Evolutionary conservation across 2,113 vertebrate genomes (phyloP), one percentile per base, ranked within the genome.

Genomic region (Anseranas semipalmata): DNA sequence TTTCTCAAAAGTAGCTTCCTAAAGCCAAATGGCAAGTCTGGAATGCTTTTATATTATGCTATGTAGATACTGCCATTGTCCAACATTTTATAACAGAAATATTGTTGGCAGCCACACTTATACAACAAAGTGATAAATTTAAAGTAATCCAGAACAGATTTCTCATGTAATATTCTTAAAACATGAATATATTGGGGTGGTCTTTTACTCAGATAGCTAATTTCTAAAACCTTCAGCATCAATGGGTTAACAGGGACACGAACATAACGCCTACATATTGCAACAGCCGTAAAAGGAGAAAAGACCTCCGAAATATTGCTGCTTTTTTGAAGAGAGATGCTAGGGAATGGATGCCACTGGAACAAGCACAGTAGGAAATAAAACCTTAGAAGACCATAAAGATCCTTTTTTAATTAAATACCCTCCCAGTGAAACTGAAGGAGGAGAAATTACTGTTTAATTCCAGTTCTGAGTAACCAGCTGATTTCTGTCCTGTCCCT

Each of bases 131-230:
- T 41, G 21, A 74, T 65, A 92, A 37, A 76, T 84, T 68, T 67
- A 13, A 92, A 87, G 79, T 41, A 52, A 60, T 78, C 89, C 37
- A 95, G 75, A 95, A 96, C 39, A 93, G 65, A 77, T 72, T 10
- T 84, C 33, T 72, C 52, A 50, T 18, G 12, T 19, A 81, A 84
- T 53, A 78, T 46, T 95, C 20, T 71, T 68, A 18, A 19, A 65
- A 77, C 5, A 43, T 9, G 10, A 63, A 50, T 66, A 62, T 73
- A 68, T 48, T 48, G 21, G 25, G 13, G 27, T 67, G 18, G 10
- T 63, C 30, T 90, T 71, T 77, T 73, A 79, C 21, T 66, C 7
- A 62, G 55, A 80, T 3, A 74, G 32, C 6, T 53, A 39, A 85
- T 1, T 83, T 74, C 15, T 67, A 28, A 65, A 78, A 77, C 46